Base-by-base conservation (phyloP, 2,888 invertebrate species). In the Epinotia bilunana region DNA sequence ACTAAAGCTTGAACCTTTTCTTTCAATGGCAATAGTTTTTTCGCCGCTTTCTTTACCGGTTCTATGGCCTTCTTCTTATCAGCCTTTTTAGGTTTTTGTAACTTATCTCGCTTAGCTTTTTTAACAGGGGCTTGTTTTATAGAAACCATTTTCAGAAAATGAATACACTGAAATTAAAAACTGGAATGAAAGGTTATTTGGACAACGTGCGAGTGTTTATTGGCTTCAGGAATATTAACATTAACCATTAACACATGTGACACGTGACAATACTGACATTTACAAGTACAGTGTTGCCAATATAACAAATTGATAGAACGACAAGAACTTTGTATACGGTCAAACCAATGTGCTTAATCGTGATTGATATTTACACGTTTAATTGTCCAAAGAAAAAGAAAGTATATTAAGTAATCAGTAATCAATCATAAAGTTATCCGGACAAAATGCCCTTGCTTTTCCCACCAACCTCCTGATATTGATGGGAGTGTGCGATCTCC, bases 131-230 rank as follows among this genome's bases (percentile, higher is more conserved):
- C 39, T 60, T 70, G 76, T 76, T 81, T 83, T 43, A 78, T 70
- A 5, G 80, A 80, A 20, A 82, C 80, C 82, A 81, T 82, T 69
- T 70, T 73, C 6, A 46, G 3, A 43, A 5, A 61, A 61, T 60
- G 7, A 13, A 61, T 55, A n/a, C 60, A n/a, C n/a, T 9, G 16
- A n/a, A n/a, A n/a, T 2, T n/a, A 62, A 49, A 18, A 20, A 53
- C n/a, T 43, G 16, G 58, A 64, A 72, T 33, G 18, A 60, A 49
- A 72, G 72, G 72, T 72, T 72, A 72, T 33, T 11, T 16, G 1
- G 13, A 67, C 57, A 58, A 58, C 43, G 68, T 68, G 68, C 16
- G 23, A 43, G 5, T 68, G 68, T 58, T 39, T 68, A 57, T 57
- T 33, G 7, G 13, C 3, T 39, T 57, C 33, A 33, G 53, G 2